A percentile compares a stretch with the other conserved stretches of the same genome.
Conservation (phyloP, 2,888 invertebrate species). For the Pardosa pseudoannulata region DNA sequence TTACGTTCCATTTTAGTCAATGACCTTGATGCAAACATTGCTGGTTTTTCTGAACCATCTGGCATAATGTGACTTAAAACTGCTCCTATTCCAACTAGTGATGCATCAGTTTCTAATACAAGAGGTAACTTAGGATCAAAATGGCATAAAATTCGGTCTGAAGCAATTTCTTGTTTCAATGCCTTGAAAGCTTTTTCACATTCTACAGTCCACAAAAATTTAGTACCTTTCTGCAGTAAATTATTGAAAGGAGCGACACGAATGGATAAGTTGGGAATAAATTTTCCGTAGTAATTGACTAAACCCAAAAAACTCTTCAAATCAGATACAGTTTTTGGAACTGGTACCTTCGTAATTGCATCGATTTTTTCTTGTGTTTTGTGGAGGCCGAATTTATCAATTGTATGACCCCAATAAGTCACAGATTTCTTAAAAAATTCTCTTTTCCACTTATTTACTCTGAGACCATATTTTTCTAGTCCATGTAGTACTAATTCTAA, state of each 20-base stretch:
- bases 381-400: constrained; percentile 48
- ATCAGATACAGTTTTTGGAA: constrained; percentile 41
- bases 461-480: constrained; percentile 19
- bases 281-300: constrained; percentile 48
- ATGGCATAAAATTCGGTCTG: constrained; percentile 73
- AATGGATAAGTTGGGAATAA: constrained; percentile 50
- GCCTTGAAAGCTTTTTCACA: constrained; percentile 51
- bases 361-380: constrained; percentile 47
- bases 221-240: constrained; percentile 49
- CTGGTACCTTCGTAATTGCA: constrained; percentile 38
- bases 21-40: constrained; percentile 77
- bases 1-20: constrained; percentile 75
- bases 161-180: constrained; percentile 41
- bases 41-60: constrained; percentile 77
- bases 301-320: constrained; percentile 47
- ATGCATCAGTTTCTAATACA: constrained; percentile 76
- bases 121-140: constrained; percentile 75
- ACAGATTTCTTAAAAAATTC: constrained; percentile 40
- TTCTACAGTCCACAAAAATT: constrained; percentile 44
- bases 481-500: constrained; percentile 25
- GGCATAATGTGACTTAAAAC: constrained; percentile 76
- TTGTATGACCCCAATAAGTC: constrained; percentile 36
- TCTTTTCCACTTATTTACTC: constrained; percentile 18
- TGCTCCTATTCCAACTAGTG: constrained; percentile 76
- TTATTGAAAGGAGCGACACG: constrained; percentile 46